Evolutionary conservation across 2,113 vertebrate species (phyloP), one percentile per base, ranked within the genome.

Genomic region (Triplophysa rosa): DNA sequence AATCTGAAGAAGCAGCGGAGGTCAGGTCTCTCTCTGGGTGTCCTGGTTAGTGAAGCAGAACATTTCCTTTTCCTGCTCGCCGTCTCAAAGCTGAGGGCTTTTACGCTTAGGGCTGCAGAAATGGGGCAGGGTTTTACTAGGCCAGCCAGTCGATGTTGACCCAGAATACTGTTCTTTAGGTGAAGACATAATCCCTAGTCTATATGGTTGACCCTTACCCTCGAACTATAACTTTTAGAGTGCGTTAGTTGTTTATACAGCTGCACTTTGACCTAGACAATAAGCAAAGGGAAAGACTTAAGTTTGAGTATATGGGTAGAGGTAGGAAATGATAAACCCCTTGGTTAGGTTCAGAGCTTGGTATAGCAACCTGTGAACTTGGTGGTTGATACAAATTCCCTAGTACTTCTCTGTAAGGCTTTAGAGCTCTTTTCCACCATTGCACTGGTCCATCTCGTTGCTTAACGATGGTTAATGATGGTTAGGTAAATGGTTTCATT

Each of bases 31-130:
- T 62, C 26, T 54, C 47, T 26, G 6, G 65, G 72, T 80, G 67
- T 77, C 45, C 62, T 79, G 77, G 67, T 85, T 80, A 67, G 73
- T 74, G 52, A 63, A 49, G 63, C 52, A 47, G 72, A 82, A 80
- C 64, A 19, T 17, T 77, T 16, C 14, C 66, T 77, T 67, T 82
- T 81, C 29, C 73, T 71, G 26, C 45, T 37, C 26, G 0, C 12
- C 19, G 26, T 37, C 47, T 78, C 54, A 71, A 67, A 42, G 37
- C 49, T 17, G 17, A 11, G 40, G 56, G 77, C 65, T 37, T 72
- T 69, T 47, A 45, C 19, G 56, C 80, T 77, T 49, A 63, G 68
- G 78, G 56, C 45, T 69, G 75, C 19, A 52, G 59, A 83, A 85
- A 59, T 80, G 23, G 84, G 74, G 78, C 78, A 85, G 62, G 37